Conservation (phyloP, 2,797 vertebrate genomes). For the Todus mexicanus region DNA sequence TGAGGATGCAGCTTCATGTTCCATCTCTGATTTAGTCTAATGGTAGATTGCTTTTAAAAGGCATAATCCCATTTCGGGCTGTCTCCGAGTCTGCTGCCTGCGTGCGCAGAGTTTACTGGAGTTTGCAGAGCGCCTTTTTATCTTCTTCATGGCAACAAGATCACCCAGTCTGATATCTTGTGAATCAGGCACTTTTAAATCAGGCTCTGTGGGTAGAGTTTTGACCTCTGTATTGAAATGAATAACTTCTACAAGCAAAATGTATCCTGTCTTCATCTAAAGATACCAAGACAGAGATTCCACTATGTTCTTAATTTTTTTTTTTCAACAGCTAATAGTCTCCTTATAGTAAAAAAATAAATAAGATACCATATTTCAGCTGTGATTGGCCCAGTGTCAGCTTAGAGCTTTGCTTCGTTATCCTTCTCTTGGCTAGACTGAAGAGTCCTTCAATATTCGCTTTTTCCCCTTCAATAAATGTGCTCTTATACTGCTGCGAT, state of each 20-base stretch:
- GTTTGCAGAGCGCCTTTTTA: not conserved
- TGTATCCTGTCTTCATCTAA: not conserved
- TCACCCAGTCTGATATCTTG: not conserved
- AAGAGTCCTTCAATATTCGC: not conserved
- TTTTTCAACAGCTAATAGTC: not conserved
- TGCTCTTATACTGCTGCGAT: not conserved
- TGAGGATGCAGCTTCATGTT: not conserved
- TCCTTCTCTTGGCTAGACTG: not conserved
- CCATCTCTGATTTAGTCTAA: not conserved
- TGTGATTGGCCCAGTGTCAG: not conserved
- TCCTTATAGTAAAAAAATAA: not conserved
- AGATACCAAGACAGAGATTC: not conserved
- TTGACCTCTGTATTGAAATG: not conserved
- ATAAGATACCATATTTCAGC: not conserved
- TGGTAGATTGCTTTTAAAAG: not conserved
- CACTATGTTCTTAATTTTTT: not conserved
- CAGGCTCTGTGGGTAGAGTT: not conserved
- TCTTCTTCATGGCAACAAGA: slow-evolving; percentile 17
- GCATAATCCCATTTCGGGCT: not conserved
- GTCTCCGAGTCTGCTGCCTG: not conserved
- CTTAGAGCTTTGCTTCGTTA: not conserved
- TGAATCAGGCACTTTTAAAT: not conserved
- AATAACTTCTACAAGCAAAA: not conserved
- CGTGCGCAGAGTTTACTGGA: not conserved
- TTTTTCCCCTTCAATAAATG: not conserved